phyloP scores from a whole-genome alignment of 1,140 invertebrate species.

The Nephotettix cincticeps region DNA sequence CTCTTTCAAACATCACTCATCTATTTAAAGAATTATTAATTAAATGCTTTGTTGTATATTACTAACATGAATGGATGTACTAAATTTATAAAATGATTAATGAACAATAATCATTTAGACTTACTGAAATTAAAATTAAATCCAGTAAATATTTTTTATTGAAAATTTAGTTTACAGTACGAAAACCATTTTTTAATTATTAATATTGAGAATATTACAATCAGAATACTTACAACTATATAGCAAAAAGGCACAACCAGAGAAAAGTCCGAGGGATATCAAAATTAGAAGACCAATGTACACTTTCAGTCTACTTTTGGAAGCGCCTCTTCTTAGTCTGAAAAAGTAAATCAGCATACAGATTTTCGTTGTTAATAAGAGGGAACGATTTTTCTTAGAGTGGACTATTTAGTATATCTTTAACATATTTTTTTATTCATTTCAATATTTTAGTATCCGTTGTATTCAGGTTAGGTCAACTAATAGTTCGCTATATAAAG shows the following conservation, averaged over 20 bases:
- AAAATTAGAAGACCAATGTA: slow-evolving; percentile 6
- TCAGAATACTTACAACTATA: slow-evolving; percentile 12
- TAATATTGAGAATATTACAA: neutral
- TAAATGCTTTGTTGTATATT: neutral
- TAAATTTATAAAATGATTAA: neutral
- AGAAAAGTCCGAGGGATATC: neutral
- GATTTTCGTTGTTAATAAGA: too few species aligned
- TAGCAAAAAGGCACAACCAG: neutral
- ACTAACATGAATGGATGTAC: neutral
- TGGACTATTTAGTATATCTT: too few species aligned
- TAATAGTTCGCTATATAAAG: too few species aligned
- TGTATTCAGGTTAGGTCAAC: too few species aligned
- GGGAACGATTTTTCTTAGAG: too few species aligned
- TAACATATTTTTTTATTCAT: too few species aligned
- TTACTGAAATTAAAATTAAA: neutral
- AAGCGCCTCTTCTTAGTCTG: neutral
- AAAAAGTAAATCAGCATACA: slow-evolving; percentile 7
- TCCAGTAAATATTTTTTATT: neutral
- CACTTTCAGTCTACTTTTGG: slow-evolving; percentile 13
- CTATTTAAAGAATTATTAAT: too few species aligned
- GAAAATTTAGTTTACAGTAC: neutral
- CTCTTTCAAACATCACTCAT: too few species aligned
- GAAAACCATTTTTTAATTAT: neutral
- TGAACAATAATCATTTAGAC: neutral
- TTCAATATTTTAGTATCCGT: too few species aligned